Percentiles rank a stretch among this genome's conserved stretches.
Evolutionary conservation across 2,888 invertebrate genomes (phyloP).

Genomic region (Punctoribates punctum): DNA sequence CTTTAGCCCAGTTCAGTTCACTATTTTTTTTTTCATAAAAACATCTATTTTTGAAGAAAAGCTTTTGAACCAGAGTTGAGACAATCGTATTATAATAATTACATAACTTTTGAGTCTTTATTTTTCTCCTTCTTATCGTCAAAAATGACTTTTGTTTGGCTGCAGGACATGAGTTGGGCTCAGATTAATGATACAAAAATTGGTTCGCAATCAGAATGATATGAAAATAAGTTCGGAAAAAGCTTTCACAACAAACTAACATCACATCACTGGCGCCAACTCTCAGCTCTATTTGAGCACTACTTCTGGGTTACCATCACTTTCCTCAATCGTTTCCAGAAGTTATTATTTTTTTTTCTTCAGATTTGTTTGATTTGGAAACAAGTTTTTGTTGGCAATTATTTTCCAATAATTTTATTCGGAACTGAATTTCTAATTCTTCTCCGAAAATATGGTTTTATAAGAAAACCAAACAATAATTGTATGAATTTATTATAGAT

Average conservation of each 20-base stretch:
- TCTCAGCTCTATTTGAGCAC: neutral
- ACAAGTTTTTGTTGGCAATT: neutral
- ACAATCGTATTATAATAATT: no score
- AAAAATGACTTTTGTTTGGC: slow-evolving; percentile 2
- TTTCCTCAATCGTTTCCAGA: neutral
- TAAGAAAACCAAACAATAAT: no score
- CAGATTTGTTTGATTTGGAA: neutral
- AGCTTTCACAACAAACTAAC: neutral
- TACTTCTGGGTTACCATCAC: slow-evolving; percentile 18
- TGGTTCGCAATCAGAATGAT: slow-evolving; percentile 8
- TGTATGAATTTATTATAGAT: neutral
- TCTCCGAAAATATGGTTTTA: no score
- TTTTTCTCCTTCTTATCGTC: no score
- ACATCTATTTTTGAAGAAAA: neutral
- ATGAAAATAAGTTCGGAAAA: neutral
- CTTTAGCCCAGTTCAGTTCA: neutral
- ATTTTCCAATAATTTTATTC: neutral
- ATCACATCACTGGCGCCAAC: slow-evolving; percentile 20
- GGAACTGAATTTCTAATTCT: neutral
- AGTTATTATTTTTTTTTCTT: neutral
- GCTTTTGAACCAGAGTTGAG: neutral
- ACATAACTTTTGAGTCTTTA: no score
- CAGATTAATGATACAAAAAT: slow-evolving; percentile 2
- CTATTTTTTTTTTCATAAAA: neutral
- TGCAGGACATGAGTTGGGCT: neutral